Conservation (phyloP, 1,140 invertebrate genomes). For the Drosophila kepulauana region DNA sequence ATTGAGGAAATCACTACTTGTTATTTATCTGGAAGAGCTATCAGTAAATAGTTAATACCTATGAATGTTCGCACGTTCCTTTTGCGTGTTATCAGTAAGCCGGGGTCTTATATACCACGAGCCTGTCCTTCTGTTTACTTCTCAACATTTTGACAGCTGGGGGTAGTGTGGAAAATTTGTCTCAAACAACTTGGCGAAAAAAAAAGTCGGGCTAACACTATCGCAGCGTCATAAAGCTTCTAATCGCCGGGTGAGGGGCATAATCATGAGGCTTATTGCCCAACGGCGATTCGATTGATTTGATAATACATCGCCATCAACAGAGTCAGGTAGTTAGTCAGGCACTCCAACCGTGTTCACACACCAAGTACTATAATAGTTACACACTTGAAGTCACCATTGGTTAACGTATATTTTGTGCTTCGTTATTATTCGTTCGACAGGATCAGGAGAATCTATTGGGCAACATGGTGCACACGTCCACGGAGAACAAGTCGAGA, state of each 20-base stretch:
- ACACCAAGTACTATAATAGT: conserved; percentile 7
- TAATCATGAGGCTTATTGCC: conserved; percentile 51
- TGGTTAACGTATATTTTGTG: conserved; percentile 9
- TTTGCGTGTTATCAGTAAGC: conserved; percentile 18
- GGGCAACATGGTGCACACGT: conserved; percentile 76
- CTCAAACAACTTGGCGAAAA: conserved; percentile 6
- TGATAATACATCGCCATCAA: conserved; percentile 32
- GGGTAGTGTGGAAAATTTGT: conserved; percentile 10
- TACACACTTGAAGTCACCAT: neutral
- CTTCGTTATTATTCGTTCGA: neutral
- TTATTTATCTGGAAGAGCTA: conserved; percentile 16
- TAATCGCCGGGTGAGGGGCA: conserved; percentile 54
- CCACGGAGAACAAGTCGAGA: conserved; percentile 71
- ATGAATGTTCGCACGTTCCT: neutral
- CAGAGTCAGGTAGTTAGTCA: neutral
- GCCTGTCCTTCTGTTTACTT: neutral
- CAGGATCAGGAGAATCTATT: conserved; percentile 83
- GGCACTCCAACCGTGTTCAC: conserved; percentile 52
- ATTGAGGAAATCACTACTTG: conserved; percentile 34
- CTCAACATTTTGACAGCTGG: conserved; percentile 22
- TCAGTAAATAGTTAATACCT: neutral
- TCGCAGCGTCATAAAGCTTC: conserved; percentile 61
- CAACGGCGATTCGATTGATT: conserved; percentile 36
- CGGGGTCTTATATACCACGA: conserved; percentile 4
- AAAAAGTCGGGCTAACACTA: conserved; percentile 30